Conservation (phyloP, 2,888 invertebrate genomes). For the Drosophila diplacantha region DNA sequence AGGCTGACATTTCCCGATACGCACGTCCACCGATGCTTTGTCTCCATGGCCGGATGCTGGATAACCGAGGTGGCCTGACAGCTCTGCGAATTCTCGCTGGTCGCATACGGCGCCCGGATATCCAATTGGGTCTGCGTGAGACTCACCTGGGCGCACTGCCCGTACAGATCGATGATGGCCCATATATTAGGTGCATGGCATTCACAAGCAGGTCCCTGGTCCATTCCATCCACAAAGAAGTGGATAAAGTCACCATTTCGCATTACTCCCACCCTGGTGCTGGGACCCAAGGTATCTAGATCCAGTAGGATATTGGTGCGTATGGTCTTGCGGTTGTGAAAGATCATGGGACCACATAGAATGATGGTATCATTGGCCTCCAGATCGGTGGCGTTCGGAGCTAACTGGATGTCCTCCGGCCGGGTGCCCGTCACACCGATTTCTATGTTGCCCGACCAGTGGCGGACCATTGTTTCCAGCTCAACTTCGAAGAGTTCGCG, state of each 20-base stretch:
- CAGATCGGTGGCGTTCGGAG: constrained; percentile 94
- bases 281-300: constrained; percentile 87
- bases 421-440: constrained; percentile 91
- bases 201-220: constrained; percentile 90
- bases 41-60: constrained; percentile 79
- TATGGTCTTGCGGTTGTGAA: constrained; percentile 91
- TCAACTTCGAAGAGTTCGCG: constrained; percentile 95
- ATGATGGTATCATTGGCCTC: constrained; percentile 95
- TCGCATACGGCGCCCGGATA: constrained; percentile 77
- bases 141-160: constrained; percentile 94
- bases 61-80: constrained; percentile 80
- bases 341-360: constrained; percentile 93
- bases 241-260: constrained; percentile 90
- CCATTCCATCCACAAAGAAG: constrained; percentile 91
- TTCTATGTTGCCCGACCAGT: constrained; percentile 96
- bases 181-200: constrained; percentile 89
- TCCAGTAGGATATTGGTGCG: constrained; percentile 91
- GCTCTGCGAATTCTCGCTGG: constrained; percentile 80
- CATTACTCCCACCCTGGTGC: constrained; percentile 92
- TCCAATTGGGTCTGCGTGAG: constrained; percentile 74
- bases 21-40: constrained; percentile 78
- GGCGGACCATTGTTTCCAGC: constrained; percentile 92
- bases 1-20: constrained; percentile 76
- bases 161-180: constrained; percentile 96
- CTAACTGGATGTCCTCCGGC: constrained; percentile 91